Conservation (phyloP, 23 tunicate genomes). For the Styela clava region DNA sequence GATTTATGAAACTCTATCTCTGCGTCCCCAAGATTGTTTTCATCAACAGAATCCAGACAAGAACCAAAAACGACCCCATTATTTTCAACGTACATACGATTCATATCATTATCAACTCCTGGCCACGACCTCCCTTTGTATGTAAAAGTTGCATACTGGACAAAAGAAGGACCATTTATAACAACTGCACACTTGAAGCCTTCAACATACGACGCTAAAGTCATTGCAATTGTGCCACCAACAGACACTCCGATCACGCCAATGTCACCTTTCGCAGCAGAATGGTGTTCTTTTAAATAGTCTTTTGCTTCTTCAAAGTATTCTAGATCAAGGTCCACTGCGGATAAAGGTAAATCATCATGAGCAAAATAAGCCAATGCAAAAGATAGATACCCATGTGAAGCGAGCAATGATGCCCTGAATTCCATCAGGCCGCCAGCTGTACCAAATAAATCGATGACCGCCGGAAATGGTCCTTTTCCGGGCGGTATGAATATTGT, state of each 20-base stretch:
- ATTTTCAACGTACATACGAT: background rate
- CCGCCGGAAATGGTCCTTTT: conserved; percentile 21
- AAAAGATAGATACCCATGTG: background rate
- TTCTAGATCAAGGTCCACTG: background rate
- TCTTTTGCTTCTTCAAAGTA: conserved; percentile 30
- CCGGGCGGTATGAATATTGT: conserved; percentile 18
- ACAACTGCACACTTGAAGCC: background rate
- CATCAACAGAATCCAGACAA: background rate
- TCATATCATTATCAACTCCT: background rate
- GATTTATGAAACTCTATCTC: conserved; percentile 17
- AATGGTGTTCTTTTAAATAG: conserved; percentile 5
- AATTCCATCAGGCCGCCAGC: conserved; percentile 28
- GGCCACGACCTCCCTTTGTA: conserved; percentile 13
- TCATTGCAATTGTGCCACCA: conserved; percentile 12
- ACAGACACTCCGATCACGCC: conserved; percentile 15
- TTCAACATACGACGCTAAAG: conserved; percentile 1
- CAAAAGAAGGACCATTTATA: conserved; percentile 10
- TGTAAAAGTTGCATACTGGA: conserved; percentile 4
- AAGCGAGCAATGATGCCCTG: conserved; percentile 5
- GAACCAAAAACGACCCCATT: background rate
- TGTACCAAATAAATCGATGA: conserved; percentile 17
- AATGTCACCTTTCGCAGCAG: background rate
- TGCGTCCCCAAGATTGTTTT: background rate
- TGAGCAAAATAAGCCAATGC: background rate
- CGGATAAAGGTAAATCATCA: conserved; percentile 11